Conservation (phyloP, 2,113 vertebrate species). For the Lagenorhynchus albirostris region DNA sequence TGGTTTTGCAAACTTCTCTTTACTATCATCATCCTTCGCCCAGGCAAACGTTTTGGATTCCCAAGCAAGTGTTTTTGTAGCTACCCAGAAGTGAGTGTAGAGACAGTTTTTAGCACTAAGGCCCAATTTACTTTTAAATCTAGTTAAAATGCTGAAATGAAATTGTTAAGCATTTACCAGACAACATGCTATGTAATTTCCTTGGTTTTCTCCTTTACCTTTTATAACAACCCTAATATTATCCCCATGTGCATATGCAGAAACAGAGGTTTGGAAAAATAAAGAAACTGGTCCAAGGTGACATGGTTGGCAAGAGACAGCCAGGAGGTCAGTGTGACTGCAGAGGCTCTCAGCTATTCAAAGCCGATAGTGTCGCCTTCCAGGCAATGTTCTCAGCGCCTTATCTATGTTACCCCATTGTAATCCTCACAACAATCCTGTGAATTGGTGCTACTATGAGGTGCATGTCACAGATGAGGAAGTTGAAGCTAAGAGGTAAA, state of each 20-base stretch:
- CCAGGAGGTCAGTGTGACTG: neutral
- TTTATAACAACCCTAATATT: neutral
- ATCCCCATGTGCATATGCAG: neutral
- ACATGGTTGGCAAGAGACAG: neutral
- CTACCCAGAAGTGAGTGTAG: neutral
- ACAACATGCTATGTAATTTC: neutral
- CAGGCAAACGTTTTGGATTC: neutral
- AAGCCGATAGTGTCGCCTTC: neutral
- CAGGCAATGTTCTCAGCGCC: neutral
- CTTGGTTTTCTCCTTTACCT: neutral
- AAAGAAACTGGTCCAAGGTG: neutral
- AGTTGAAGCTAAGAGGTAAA: neutral
- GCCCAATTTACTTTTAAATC: neutral
- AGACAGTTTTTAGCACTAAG: neutral
- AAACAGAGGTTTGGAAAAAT: conserved; percentile 5
- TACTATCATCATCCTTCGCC: neutral
- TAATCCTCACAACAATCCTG: neutral
- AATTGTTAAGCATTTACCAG: neutral
- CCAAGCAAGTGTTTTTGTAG: neutral
- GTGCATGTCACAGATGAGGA: neutral
- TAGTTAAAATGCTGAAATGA: neutral
- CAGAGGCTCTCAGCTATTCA: neutral
- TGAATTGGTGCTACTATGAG: neutral
- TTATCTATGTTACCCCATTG: neutral
- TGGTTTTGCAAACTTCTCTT: neutral